Base-by-base conservation (phyloP, 64 coral and sea anemone genomes). In the Stichodactyla mertensii region DNA sequence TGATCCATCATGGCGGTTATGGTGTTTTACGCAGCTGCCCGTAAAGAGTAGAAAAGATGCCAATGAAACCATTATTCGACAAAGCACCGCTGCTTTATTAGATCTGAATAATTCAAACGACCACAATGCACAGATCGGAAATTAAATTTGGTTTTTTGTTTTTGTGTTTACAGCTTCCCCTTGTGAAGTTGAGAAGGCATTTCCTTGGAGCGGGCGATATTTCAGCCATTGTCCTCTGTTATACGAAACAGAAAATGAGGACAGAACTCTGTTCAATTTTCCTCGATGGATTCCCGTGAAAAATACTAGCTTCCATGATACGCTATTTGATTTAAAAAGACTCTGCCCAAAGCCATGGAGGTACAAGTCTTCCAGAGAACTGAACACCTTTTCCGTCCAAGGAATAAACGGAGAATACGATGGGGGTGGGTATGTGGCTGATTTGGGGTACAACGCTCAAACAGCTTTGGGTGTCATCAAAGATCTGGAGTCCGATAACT, bases 341-440 rank as follows among this genome's bases (percentile, higher is more conserved):
- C 23, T 87, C 11, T 97, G 94, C 16, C 94, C 94, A 6, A 97
- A 92, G 74, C 94, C 94, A 23, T 97, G 94, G 94, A 86, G 94
- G 53, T 97, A 97, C 64, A 92, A 79, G 20, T 84, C 94, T 2
- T 89, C 91, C 54, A 53, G 4, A 24, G 85, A 92, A 19, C 86
- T 97, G 6, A 86, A 93, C 22, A 90, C 94, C 6, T 61, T 97
- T 24, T 64, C 88, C 0, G 87, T 83, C 64, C 77, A 78, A 81
- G 94, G 94, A 80, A 52, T 57, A 12, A 56, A 86, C 6, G 58
- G 79, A 15, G 82, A 78, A 1, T 97, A 90, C 45, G 81, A 92
- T 64, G 94, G 94, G 10, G 91, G 94, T 52, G 94, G 94, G 4
- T 97, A 90, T 77, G 80, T 97, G 31, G 94, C 94, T 20, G 91